These are phyloP conservation scores for Sciurus carolinensis DNA, from an alignment of 2,797 vertebrate species.

Conservation along the genomic window DNA sequence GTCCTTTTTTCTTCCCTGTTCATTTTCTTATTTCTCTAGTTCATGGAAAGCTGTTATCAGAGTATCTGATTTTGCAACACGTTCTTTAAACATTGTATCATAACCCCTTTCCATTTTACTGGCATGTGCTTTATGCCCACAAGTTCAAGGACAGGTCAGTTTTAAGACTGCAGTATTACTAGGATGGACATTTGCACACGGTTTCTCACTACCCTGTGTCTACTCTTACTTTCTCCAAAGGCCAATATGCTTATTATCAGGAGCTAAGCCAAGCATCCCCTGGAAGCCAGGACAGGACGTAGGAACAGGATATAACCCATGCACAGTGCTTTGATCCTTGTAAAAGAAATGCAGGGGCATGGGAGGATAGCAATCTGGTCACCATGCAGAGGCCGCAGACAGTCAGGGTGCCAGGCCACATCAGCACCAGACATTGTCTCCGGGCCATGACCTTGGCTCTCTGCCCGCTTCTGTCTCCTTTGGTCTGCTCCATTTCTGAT, in stretches of 20 bases:
- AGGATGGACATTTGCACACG: too few relatives aligned
- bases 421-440: neutral
- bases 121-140: neutral
- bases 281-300: neutral
- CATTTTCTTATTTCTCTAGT: neutral
- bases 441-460: neutral
- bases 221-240: neutral
- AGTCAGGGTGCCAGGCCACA: rapidly evolving
- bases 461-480: neutral
- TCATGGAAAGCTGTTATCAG: neutral
- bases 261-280: neutral
- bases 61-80: neutral
- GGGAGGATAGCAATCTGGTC: neutral
- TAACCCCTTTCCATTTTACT: neutral
- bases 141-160: neutral
- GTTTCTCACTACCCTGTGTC: neutral
- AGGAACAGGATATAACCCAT: neutral
- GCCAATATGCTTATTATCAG: neutral
- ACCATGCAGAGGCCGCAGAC: neutral
- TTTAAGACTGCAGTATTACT: neutral
- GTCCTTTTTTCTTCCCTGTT: neutral
- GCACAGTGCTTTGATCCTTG: neutral
- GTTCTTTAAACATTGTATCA: neutral
- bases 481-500: neutral
- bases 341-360: neutral